Evolutionary conservation across 2,797 vertebrate species (phyloP), one percentile per base, ranked within the genome.

Genomic region (Podargus strigoides): DNA sequence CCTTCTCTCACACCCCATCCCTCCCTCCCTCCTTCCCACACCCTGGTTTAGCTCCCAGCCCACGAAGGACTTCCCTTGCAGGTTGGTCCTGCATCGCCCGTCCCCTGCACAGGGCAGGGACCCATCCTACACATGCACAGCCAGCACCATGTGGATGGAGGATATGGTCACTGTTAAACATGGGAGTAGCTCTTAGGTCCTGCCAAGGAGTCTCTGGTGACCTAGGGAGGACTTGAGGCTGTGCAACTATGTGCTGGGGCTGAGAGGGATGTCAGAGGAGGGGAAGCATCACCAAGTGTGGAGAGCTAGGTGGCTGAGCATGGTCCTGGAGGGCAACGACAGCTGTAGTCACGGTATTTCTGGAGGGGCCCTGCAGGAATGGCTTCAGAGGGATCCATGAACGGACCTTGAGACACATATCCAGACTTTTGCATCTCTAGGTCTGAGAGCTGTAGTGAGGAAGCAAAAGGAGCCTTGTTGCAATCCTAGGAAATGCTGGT

Each of bases 131-230:
- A 36, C 24, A 7, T 5, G n/a, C 39, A 27, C 14, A 14, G 12
- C 9, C 20, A 56, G 62, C 42, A 27, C 32, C 2, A 3, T 14
- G 34, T 11, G 42, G 28, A 3, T 46, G 44, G 50, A 60, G 49
- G n/a, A 23, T 0, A 0, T 34, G 36, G 34, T 46, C 34, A 36
- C 53, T 89, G 64, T 10, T 15, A 20, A 44, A 30, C 0, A 0
- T 3, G 7, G 37, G 3, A 46, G 47, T 5, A 7, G 44, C 46
- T 14, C 63, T 36, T 19, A 49, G 34, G 42, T 58, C 20, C 36
- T 64, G 62, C 7, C 23, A 20, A 37, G 49, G 49, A 39, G 22
- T 5, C 20, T 41, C 28, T 63, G 24, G 32, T 44, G 68, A 74
- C 27, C 17, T 28, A 32, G 39, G n/a, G 66, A 72, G 53, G 63